A percentile compares a stretch with the other conserved stretches of the same genome.
Evolutionary conservation across 2,113 vertebrate genomes (phyloP).

Genomic region (Coregonus clupeaformis): DNA sequence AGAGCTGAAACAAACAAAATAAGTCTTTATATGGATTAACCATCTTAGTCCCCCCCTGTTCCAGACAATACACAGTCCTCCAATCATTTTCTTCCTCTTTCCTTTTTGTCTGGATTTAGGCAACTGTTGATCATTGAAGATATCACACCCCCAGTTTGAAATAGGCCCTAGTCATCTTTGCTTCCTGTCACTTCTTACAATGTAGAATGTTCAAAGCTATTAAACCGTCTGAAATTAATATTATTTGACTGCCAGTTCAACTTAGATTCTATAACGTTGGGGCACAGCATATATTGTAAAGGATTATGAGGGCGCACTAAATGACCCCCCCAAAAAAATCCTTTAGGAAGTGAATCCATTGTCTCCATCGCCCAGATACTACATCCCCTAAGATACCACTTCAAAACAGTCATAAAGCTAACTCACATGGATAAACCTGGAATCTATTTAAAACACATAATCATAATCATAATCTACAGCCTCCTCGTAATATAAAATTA

Average conservation of each 20-base stretch:
- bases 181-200: constrained; percentile 31
- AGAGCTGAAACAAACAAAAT: constrained; percentile 3
- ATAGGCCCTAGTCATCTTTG: constrained; percentile 32
- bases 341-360: constrained; percentile 58
- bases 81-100: too few species aligned
- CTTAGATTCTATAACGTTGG: constrained; percentile 41
- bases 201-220: constrained; percentile 46
- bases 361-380: constrained; percentile 41
- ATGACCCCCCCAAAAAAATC: constrained; percentile 35
- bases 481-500: constrained; percentile 42
- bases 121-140: constrained; percentile 29
- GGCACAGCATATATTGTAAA: constrained; percentile 56
- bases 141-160: constrained; percentile 36
- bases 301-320: constrained; percentile 57
- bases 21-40: not conserved
- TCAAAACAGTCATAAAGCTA: constrained; percentile 56
- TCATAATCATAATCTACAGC: constrained; percentile 60
- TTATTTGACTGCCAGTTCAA: constrained; percentile 44
- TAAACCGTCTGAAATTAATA: constrained; percentile 40
- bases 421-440: constrained; percentile 44
- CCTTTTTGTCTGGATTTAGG: constrained; percentile 10
- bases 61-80: not conserved
- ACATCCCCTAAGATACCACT: constrained; percentile 37
- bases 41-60: not conserved
- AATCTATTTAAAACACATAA: constrained; percentile 67